Percentiles rank a stretch among this genome's conserved stretches.
These are phyloP conservation scores for Thera obeliscata DNA, from an alignment of 2,888 invertebrate species.

Conservation along the genomic window DNA sequence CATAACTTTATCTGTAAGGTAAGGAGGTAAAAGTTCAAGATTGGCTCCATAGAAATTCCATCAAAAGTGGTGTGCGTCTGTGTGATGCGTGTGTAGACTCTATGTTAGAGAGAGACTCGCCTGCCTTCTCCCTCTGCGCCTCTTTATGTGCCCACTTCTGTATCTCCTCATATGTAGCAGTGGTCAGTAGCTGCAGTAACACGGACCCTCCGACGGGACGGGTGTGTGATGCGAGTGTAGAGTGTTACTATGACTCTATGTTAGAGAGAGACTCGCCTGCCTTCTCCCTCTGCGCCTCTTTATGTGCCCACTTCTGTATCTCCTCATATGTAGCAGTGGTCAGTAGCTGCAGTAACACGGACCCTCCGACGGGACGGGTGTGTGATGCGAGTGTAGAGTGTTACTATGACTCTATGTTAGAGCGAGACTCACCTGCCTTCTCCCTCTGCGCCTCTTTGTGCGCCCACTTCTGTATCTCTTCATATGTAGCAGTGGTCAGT, in stretches of 20 bases:
- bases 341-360: slow-evolving; percentile 89
- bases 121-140: slow-evolving; percentile 62
- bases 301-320: slow-evolving; percentile 81
- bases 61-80: too few species aligned
- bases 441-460: slow-evolving; percentile 65
- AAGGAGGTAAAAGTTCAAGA: too few species aligned
- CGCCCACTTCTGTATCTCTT: slow-evolving; percentile 85
- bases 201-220: slow-evolving; percentile 89
- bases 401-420: slow-evolving; percentile 84
- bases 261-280: slow-evolving; percentile 50
- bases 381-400: slow-evolving; percentile 88
- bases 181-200: slow-evolving; percentile 88
- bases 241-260: slow-evolving; percentile 86
- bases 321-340: slow-evolving; percentile 88
- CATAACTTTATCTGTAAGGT: too few species aligned
- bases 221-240: slow-evolving; percentile 88
- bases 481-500: slow-evolving; percentile 88
- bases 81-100: slow-evolving; percentile 89
- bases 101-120: slow-evolving; percentile 61
- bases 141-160: slow-evolving; percentile 79
- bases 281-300: slow-evolving; percentile 64
- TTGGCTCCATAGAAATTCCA: too few species aligned
- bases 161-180: slow-evolving; percentile 88
- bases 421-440: slow-evolving; percentile 55
- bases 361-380: slow-evolving; percentile 88